These are phyloP conservation scores for Epistrophella euchroma DNA, from an alignment of 2,888 invertebrate genomes.

Conservation along the genomic window DNA sequence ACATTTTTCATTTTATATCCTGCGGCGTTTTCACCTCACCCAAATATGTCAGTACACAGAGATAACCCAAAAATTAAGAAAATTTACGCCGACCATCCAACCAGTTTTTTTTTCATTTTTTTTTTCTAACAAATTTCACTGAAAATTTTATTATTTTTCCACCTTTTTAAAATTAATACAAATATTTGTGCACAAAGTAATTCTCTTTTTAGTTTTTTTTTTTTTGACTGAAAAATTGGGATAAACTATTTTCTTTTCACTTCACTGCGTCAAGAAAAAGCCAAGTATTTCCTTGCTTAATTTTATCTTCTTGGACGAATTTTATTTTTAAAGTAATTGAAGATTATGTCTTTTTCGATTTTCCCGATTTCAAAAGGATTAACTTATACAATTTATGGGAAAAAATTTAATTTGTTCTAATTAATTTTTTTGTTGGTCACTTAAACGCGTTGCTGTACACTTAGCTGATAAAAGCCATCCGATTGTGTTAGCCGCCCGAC, in stretches of 20 bases:
- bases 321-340: not conserved
- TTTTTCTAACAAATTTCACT: constrained; percentile 36
- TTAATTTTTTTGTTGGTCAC: constrained; percentile 8
- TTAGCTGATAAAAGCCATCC: constrained; percentile 57
- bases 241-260: constrained; percentile 12
- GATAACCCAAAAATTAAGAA: constrained; percentile 33
- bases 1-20: constrained; percentile 37
- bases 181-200: not conserved
- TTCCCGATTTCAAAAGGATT: not conserved
- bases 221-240: not conserved
- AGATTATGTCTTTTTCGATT: not conserved
- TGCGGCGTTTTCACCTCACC: constrained; percentile 50
- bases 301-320: not conserved
- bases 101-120: not conserved
- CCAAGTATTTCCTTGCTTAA: too few species aligned
- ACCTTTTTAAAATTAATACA: not conserved
- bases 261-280: constrained; percentile 24
- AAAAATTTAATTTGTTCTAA: constrained; percentile 12
- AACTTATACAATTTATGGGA: not conserved
- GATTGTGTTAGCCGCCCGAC: constrained; percentile 71
- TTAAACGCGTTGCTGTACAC: constrained; percentile 21
- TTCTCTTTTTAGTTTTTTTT: not conserved
- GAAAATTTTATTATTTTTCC: constrained; percentile 5
- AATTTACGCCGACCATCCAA: constrained; percentile 47
- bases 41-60: constrained; percentile 55